phyloP scores from a whole-genome alignment of 2,113 vertebrate genomes.

The Rhineura floridana region DNA sequence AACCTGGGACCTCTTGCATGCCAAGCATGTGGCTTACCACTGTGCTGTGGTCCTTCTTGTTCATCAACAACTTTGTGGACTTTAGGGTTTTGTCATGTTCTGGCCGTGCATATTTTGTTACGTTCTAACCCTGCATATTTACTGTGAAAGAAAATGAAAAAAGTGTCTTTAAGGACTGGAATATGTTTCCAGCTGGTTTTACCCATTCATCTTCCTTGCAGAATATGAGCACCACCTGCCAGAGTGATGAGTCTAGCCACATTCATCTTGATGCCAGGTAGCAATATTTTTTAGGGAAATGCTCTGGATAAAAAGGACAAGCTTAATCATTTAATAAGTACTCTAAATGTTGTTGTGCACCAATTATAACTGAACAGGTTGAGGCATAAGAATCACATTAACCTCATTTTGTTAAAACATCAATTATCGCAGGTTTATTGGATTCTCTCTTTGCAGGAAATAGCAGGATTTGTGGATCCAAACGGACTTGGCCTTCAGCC shows the following conservation, averaged over 20 bases:
- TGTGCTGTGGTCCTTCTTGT: no score
- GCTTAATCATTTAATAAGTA: neutral
- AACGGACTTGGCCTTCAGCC: constrained; percentile 39
- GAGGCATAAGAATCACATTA: neutral
- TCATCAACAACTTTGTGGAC: neutral
- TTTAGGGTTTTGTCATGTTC: neutral
- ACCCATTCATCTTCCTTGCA: constrained; percentile 42
- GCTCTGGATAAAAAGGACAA: constrained; percentile 9
- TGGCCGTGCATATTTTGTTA: neutral
- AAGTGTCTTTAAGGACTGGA: neutral
- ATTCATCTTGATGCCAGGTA: constrained; percentile 44
- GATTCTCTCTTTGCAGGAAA: constrained; percentile 45
- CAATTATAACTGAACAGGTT: neutral
- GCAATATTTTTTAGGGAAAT: constrained; percentile 37
- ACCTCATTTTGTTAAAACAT: constrained; percentile 43
- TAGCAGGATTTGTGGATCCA: constrained; percentile 27
- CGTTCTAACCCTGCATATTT: neutral
- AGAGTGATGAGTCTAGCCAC: constrained; percentile 31
- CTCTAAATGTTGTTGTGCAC: neutral
- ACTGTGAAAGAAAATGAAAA: neutral
- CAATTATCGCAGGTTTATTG: constrained; percentile 18
- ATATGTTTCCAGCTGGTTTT: constrained; percentile 43
- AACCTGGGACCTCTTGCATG: no score
- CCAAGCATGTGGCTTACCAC: no score
- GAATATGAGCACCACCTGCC: constrained; percentile 39